Base-by-base conservation (phyloP, 2,113 vertebrate genomes). In the Corythornis cristatus region DNA sequence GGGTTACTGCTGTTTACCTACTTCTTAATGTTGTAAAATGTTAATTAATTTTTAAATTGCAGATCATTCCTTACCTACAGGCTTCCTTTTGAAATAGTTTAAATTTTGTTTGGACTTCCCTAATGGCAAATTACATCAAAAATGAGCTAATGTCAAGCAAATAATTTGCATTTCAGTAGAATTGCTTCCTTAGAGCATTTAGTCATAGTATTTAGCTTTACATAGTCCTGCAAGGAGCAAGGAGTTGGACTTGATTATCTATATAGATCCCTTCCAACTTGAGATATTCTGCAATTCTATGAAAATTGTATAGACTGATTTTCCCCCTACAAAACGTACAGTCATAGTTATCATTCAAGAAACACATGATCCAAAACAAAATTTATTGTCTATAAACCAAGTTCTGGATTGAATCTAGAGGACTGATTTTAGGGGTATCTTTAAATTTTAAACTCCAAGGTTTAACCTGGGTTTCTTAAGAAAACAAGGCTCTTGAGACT, bases 21-120 rank as follows among this genome's bases (percentile, higher is more conserved):
- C 4, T 56, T 76, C 12, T 66, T 35, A 28, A 28, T 1, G 2
- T 17, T 72, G 7, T 15, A 56, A 89, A 64, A 51, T 5, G 2
- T 15, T 28, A 7, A 31, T 2, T 0, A 7, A 6, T 79, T 87
- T 83, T 42, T 9, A 3, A 37, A 67, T 67, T n/a, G 4, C 10
- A 33, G 3, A 1, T 1, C 40, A 7, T 62, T 68, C 11, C 5
- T 77, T 45, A 50, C 2, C 40, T 86, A 3, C 40, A 25, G 20
- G 4, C 1, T 65, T 79, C 45, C 2, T 25, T 85, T 81, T 48
- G 9, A 60, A 42, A 11, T 28, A 13, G 10, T 15, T 93, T 42
- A 35, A 4, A 6, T 31, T 89, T 66, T 61, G 1, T 35, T 68
- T 77, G 5, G 1, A n/a, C 66, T 74, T 86, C 42, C 12, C 43